Evolutionary conservation across 2,888 invertebrate species (phyloP), one percentile per base, ranked within the genome.

Genomic region (Brachypterus glaber): DNA sequence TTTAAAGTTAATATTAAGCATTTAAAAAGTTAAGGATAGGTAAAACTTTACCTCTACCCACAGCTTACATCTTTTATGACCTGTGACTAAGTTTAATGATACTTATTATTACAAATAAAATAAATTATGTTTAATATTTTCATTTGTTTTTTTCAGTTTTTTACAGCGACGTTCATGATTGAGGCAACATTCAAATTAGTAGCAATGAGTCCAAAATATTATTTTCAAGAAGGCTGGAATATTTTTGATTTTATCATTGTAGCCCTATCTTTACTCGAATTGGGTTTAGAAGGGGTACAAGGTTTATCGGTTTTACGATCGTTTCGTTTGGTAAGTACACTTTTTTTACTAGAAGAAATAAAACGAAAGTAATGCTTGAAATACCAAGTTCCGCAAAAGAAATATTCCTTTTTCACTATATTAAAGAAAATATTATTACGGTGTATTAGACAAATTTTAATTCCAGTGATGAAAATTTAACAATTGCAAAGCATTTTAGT

Each of bases 211-310:
- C 93, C 96, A 42, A 88, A 92, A 64, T 89, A 76, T 70, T 97
- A 96, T 70, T 93, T 97, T 72, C 90, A 91, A 76, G 93, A 93
- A 67, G 91, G 92, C 52, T 97, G 96, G 96, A 97, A 97, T 69
- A 89, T 92, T 62, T 97, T 97, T 69, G 96, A 97, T 76, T 92
- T 95, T 69, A 87, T 95, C 60, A 96, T 97, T 67, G 97, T 97
- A 60, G 83, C 90, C 50, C 77, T 97, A 59, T 96, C 96, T 54
- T 73, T 96, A 52, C 72, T 96, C 60, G 97, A 97, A 70, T 76
- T 96, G 64, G 85, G 89, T 55, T 73, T 96, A 57, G 89, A 89
- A 70, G 89, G 88, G 54, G 89, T 95, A 57, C 89, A 91, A 72
- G 96, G 96, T 66, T 77, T 96, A 67, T 95, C 95, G 56, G 93